phyloP scores from a whole-genome alignment of 2,113 vertebrate genomes.

The Pungitius pungitius region DNA sequence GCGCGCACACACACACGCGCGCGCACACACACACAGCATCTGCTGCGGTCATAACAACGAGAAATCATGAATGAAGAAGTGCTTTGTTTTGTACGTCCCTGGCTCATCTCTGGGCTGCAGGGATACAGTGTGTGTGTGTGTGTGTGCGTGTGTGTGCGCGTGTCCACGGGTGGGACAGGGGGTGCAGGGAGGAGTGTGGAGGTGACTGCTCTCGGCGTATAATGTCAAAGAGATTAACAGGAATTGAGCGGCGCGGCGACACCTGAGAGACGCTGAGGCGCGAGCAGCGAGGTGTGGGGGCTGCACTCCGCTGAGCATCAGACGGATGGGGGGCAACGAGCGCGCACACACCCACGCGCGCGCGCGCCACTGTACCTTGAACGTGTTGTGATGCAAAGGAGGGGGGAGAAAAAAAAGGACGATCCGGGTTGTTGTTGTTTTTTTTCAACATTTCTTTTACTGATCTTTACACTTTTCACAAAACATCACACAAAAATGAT shows the following conservation, averaged over 20 bases:
- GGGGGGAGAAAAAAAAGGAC: constrained; percentile 16
- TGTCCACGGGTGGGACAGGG: constrained; percentile 35
- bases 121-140: neutral
- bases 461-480: constrained; percentile 75
- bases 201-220: constrained; percentile 53
- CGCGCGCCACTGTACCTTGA: neutral
- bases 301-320: constrained; percentile 46
- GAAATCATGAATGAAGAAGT: constrained; percentile 2
- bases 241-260: constrained; percentile 54
- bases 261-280: constrained; percentile 61
- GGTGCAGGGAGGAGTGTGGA: constrained; percentile 37
- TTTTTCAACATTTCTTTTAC: constrained; percentile 69
- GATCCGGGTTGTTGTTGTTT: constrained; percentile 13
- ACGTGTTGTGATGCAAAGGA: constrained; percentile 8
- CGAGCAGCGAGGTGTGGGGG: constrained; percentile 42
- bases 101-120: constrained; percentile 3
- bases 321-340: constrained; percentile 35
- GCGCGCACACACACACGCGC: neutral
- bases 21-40: neutral
- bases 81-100: neutral
- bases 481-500: constrained; percentile 73
- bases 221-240: constrained; percentile 62
- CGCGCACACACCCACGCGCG: constrained; percentile 4
- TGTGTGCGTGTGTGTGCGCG: neutral
- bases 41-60: neutral